Base-by-base conservation (phyloP, 2,113 vertebrate genomes). In the Zootoca vivipara region DNA sequence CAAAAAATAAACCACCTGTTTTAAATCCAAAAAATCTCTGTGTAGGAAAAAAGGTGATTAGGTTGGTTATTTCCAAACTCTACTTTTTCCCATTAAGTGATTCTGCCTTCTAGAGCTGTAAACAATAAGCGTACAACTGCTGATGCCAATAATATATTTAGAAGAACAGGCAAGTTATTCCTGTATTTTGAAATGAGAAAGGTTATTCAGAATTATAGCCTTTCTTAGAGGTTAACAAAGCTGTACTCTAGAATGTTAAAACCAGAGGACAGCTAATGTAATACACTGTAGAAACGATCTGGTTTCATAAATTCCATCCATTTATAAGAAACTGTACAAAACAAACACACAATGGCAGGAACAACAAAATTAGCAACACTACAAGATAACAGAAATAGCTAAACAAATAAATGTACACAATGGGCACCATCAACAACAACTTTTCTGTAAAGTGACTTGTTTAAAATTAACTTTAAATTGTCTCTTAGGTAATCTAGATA, bases 81-180 rank as follows among this genome's bases (percentile, higher is more conserved):
- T 73, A 7, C 40, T 83, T 69, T 69, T 30, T 52, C 4, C 2
- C 1, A 33, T 82, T 12, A 85, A 7, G 18, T 74, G 70, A 33
- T 65, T 64, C 5, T 67, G 74, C 28, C 28, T 91, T 83, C n/a
- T 70, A 38, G 7, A 90, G 82, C 18, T 65, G 38, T 0, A 46
- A 90, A 15, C 1, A 81, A 1, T 79, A 56, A 42, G n/a, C 16
- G 28, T 40, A 30, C 5, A 7, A 42, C 7, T 30, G 40, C 46
- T 40, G 28, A 40, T 73, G 20, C 78, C 40, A 70, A 0, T 26
- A 0, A 7, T 0, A 28, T 16, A 69, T 56, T 38, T 20, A 24
- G 26, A 0, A 82, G 77, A 81, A 88, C 1, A 33, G 46, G 64
- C 38, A 80, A 73, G 7, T 8, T 58, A 1, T 20, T 3, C 9